A percentile compares a stretch with the other conserved stretches of the same genome.
These are phyloP conservation scores for Petrosia ficiformis DNA, from an alignment of 37 sponge, comb jelly and placozoan genomes.

Conservation along the genomic window DNA sequence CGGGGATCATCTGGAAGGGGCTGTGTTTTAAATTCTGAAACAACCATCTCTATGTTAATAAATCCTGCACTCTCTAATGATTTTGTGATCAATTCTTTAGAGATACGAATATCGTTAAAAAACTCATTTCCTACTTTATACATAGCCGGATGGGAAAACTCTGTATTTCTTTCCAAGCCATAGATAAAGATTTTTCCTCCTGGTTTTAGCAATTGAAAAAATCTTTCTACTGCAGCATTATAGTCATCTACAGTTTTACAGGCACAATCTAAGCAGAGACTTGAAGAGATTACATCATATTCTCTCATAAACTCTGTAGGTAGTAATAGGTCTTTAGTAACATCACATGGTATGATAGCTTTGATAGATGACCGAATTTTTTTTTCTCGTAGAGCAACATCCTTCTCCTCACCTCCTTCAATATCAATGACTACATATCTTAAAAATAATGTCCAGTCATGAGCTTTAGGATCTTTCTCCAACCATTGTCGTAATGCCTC, in stretches of 20 bases:
- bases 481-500: constrained; percentile 23
- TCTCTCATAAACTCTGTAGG: not conserved
- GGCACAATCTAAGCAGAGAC: constrained; percentile 4
- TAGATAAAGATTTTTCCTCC: constrained; percentile 26
- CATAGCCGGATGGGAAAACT: too few relatives aligned
- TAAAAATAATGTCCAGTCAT: constrained; percentile 24
- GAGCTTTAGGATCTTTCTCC: constrained; percentile 8
- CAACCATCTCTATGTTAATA: too few relatives aligned
- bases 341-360: constrained; percentile 38
- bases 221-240: not conserved
- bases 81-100: too few relatives aligned
- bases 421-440: constrained; percentile 32
- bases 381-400: constrained; percentile 15
- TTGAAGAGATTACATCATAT: constrained; percentile 25
- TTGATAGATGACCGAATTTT: constrained; percentile 15
- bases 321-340: constrained; percentile 10
- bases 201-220: constrained; percentile 11
- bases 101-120: too few relatives aligned
- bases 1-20: too few relatives aligned
- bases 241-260: constrained; percentile 14
- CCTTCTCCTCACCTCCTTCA: constrained; percentile 19
- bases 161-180: too few relatives aligned
- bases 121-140: too few relatives aligned
- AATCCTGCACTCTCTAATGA: too few relatives aligned
- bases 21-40: too few relatives aligned